Conservation (phyloP, 2,888 invertebrate species). For the Pterobdella sp. region DNA sequence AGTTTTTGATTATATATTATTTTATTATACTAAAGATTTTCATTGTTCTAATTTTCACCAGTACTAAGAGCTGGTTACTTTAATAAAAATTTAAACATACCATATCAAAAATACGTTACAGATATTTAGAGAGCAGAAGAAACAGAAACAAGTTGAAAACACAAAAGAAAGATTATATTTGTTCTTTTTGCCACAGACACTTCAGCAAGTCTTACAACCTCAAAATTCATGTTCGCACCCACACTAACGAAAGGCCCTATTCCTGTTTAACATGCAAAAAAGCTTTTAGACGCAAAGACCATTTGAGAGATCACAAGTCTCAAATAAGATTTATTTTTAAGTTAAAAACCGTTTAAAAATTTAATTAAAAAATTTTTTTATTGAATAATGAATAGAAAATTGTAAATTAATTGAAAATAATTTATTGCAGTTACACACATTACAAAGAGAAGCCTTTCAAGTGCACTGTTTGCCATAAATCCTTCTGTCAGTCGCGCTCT, state of each 20-base stretch:
- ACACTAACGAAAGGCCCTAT: slow-evolving; percentile 92
- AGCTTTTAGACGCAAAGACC: slow-evolving; percentile 88
- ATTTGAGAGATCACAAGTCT: slow-evolving; percentile 57
- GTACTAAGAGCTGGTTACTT: too few species aligned
- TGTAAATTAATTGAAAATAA: not conserved
- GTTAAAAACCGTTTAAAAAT: not conserved
- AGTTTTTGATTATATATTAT: too few species aligned
- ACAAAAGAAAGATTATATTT: slow-evolving; percentile 64
- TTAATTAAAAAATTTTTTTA: not conserved
- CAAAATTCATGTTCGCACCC: slow-evolving; percentile 90
- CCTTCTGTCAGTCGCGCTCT: slow-evolving; percentile 32
- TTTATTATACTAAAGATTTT: too few species aligned
- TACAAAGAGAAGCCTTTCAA: slow-evolving; percentile 33
- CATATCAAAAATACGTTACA: too few species aligned
- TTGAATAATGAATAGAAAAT: not conserved
- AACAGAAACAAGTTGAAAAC: not conserved
- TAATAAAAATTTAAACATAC: too few species aligned
- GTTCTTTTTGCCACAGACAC: slow-evolving; percentile 93
- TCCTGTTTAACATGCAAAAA: slow-evolving; percentile 96
- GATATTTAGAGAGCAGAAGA: not conserved
- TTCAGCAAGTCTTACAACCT: slow-evolving; percentile 96
- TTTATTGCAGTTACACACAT: slow-evolving; percentile 30
- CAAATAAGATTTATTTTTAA: not conserved
- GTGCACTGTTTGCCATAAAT: slow-evolving; percentile 28
- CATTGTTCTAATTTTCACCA: too few species aligned